Evolutionary conservation across 2,888 invertebrate species (phyloP).

Genomic region (Andrena dorsata): DNA sequence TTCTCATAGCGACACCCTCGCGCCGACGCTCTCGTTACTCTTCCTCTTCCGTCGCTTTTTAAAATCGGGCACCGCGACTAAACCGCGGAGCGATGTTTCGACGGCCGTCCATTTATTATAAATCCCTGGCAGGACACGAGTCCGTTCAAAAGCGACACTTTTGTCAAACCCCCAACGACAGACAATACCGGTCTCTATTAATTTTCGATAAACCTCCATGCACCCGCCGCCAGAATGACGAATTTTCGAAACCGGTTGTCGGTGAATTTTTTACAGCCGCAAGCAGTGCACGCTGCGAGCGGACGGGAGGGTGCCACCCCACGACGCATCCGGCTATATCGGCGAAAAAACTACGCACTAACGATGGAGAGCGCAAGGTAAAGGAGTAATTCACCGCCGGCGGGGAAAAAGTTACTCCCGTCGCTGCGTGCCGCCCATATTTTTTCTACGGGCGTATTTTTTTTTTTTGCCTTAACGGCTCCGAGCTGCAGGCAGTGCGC

Average conservation of each 20-base stretch:
- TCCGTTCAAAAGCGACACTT: slow-evolving; percentile 12
- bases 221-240: slow-evolving; percentile 14
- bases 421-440: slow-evolving; percentile 3
- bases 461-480: slow-evolving; percentile 2
- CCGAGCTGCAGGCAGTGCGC: slow-evolving; percentile 22
- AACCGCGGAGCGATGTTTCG: slow-evolving; percentile 8
- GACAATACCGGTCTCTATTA: slow-evolving; percentile 32
- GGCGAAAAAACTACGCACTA: slow-evolving; percentile 42
- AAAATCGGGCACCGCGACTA: slow-evolving; percentile 8
- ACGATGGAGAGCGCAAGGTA: slow-evolving; percentile 42
- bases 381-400: slow-evolving; percentile 44
- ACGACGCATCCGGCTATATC: slow-evolving; percentile 32
- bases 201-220: slow-evolving; percentile 36
- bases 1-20: slow-evolving; percentile 64
- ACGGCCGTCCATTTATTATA: slow-evolving; percentile 10
- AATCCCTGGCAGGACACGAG: not conserved
- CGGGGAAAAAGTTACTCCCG: slow-evolving; percentile 32
- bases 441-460: slow-evolving; percentile 17
- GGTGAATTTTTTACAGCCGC: slow-evolving; percentile 50
- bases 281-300: not conserved
- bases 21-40: slow-evolving; percentile 13
- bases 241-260: slow-evolving; percentile 28
- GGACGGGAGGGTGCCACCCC: not conserved
- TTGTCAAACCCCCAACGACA: not conserved
- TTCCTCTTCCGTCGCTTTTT: slow-evolving; percentile 17